Base-by-base conservation (phyloP, 2,888 invertebrate species). In the Vesta saturnalis region DNA sequence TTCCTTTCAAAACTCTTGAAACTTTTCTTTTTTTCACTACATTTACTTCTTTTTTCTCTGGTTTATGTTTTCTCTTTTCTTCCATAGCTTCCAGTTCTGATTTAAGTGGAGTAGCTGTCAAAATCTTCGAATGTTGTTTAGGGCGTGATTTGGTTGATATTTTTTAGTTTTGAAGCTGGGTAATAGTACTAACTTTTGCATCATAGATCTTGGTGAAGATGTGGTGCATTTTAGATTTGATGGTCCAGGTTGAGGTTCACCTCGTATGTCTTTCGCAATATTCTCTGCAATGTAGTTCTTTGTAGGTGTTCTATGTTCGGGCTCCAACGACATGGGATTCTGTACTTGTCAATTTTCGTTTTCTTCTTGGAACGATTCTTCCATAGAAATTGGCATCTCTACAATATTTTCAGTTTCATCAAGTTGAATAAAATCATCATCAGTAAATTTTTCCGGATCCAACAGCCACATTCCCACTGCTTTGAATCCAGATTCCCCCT, bases 401-500 rank as follows among this genome's bases (percentile, higher is more conserved):
- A 23, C 43, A n/a, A 43, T 8, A 43, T n/a, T 43, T 43, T 43
- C n/a, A 10, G 43, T n/a, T n/a, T n/a, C n/a, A n/a, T n/a, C n/a
- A n/a, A n/a, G n/a, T n/a, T n/a, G n/a, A n/a, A n/a, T n/a, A n/a
- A n/a, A n/a, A n/a, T n/a, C n/a, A n/a, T n/a, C n/a, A n/a, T n/a
- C n/a, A n/a, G n/a, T n/a, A n/a, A n/a, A n/a, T n/a, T n/a, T n/a
- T n/a, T n/a, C n/a, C n/a, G n/a, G n/a, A n/a, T n/a, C n/a, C n/a
- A n/a, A n/a, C 43, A 12, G 43, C 43, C 43, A 43, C 2, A 43
- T 43, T 43, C 65, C 67, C 15, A 60, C 43, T 56, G 67, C 55
- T 66, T 57, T 63, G 59, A 71, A 70, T 58, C 71, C 71, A 54
- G 67, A 67, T 46, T 65, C 54, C 55, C 64, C 70, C 66, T 69